Base-by-base conservation (phyloP, 2,888 invertebrate species). In the Tiliacea citrago region DNA sequence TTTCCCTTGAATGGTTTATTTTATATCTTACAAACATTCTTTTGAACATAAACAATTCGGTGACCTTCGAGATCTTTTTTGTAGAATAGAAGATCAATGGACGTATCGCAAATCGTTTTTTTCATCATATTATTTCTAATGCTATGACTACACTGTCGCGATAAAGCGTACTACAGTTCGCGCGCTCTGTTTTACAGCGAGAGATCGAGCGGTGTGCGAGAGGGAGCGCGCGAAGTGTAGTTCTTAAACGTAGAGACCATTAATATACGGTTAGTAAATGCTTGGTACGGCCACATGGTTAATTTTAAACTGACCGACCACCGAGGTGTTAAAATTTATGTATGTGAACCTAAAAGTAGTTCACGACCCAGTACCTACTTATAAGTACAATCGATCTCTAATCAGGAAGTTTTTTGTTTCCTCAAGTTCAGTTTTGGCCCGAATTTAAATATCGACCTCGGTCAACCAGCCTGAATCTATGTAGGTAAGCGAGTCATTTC, bases 21-120 rank as follows among this genome's bases (percentile, higher is more conserved):
- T 76, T 82, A 76, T 67, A 76, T 67, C 72, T 24, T 42, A 66
- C 49, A 58, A 76, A 72, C 35, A 65, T 60, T 68, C 7, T 60
- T 60, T 72, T 65, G 42, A 29, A 63, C 18, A 73, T 73, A 69
- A 65, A 57, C 55, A 71, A 53, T 65, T 51, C 7, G 2, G 24
- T 62, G 71, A 82, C 68, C 53, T 69, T 72, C 66, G 55, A 67
- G 53, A 47, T 80, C 45, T 39, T 71, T 79, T 79, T 57, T 21
- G 12, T 42, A 29, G 21, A 61, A 55, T 79, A 13, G 7, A n/a
- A 61, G 35, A n/a, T 5, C 76, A 80, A 55, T 61, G 35, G 67
- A 76, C 77, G 67, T 61, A 76, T 45, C 77, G 45, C 49, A 35
- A 55, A 74, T 61, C 7, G 7, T 9, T 39, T 39, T 67, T 18